Evolutionary conservation across 1,140 invertebrate species (phyloP).

Genomic region (Zelostemma sp.): DNA sequence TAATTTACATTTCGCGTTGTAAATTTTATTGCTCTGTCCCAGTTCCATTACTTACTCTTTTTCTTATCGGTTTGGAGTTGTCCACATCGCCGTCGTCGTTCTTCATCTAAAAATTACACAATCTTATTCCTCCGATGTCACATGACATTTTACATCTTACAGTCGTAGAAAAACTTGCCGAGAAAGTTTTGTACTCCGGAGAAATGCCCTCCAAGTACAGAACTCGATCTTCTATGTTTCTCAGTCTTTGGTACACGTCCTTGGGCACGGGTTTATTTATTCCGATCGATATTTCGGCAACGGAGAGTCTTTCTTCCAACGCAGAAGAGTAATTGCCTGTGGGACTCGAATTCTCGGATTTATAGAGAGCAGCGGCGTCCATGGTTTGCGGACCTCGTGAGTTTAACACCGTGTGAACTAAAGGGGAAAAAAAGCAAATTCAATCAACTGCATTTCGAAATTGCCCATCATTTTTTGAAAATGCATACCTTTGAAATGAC

Average conservation of each 20-base stretch:
- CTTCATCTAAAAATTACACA: not conserved
- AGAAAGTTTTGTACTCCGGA: constrained; percentile 78
- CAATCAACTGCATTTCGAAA: too few relatives aligned
- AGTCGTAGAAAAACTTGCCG: constrained; percentile 66
- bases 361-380: constrained; percentile 47
- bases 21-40: constrained; percentile 3
- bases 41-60: constrained; percentile 45
- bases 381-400: constrained; percentile 74
- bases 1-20: constrained; percentile 6
- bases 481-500: constrained; percentile 76
- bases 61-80: constrained; percentile 18
- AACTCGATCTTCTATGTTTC: constrained; percentile 77
- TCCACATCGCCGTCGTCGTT: not conserved
- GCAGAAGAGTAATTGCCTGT: constrained; percentile 52
- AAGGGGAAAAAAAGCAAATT: constrained; percentile 30
- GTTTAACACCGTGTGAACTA: constrained; percentile 74
- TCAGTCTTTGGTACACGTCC: constrained; percentile 75
- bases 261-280: constrained; percentile 70
- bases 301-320: constrained; percentile 73
- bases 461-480: not conserved
- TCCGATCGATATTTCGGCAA: constrained; percentile 72
- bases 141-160: not conserved
- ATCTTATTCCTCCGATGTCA: not conserved
- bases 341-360: constrained; percentile 23
- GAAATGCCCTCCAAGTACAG: constrained; percentile 77